phyloP scores from a whole-genome alignment of 1,140 invertebrate genomes.

The Megalonaias nervosa region DNA sequence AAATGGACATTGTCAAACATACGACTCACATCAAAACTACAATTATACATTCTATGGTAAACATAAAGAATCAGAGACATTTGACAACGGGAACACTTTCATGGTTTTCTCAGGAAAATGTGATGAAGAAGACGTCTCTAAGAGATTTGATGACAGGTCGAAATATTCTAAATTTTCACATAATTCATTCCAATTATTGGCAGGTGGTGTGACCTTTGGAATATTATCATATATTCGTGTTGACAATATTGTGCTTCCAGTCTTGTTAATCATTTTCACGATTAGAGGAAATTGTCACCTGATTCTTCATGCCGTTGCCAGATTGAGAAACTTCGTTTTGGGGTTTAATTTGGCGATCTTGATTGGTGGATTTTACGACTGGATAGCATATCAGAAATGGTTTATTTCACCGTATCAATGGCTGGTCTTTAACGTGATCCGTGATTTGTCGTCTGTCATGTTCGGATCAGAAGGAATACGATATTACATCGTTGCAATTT shows the following conservation, averaged over 20 bases:
- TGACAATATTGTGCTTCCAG: conserved; percentile 33
- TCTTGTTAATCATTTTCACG: conserved; percentile 12
- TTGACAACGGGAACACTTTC: not conserved
- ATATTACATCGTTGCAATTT: conserved; percentile 28
- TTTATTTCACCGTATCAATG: conserved; percentile 59
- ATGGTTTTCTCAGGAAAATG: not conserved
- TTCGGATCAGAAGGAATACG: conserved; percentile 39
- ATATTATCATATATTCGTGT: conserved; percentile 51
- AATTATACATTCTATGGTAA: not conserved
- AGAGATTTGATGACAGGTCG: not conserved
- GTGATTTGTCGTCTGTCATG: conserved; percentile 40
- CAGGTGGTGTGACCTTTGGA: conserved; percentile 39
- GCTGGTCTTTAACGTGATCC: conserved; percentile 59
- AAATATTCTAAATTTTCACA: not conserved
- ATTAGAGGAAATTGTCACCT: not conserved
- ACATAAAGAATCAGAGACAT: not conserved
- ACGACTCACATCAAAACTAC: not conserved
- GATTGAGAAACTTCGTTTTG: conserved; percentile 7
- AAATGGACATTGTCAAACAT: not conserved
- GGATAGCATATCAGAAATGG: conserved; percentile 42
- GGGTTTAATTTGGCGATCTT: conserved; percentile 21
- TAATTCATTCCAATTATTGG: not conserved
- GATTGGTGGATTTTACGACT: conserved; percentile 53
- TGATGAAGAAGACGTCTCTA: not conserved
- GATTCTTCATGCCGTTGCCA: not conserved